Evolutionary conservation across 2,797 vertebrate species (phyloP).

Genomic region (Smutsia gigantea): DNA sequence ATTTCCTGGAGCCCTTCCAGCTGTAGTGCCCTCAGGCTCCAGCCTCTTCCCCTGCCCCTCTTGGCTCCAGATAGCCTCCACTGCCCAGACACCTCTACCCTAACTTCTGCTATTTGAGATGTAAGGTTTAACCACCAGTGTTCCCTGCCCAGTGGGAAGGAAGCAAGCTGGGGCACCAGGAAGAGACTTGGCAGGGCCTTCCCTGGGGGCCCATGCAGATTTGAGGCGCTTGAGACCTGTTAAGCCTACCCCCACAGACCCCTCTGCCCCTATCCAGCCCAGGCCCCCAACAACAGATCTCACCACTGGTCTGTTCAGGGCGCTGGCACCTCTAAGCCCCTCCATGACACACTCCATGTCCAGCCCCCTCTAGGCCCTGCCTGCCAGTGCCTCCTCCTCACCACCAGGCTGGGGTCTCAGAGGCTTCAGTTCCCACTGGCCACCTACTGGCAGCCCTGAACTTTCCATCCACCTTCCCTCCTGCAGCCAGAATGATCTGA

Average conservation of each 20-base stretch:
- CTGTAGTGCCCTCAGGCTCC: not conserved
- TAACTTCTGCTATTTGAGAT: not conserved
- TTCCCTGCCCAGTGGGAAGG: not conserved
- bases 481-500: not conserved
- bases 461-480: not conserved
- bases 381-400: not conserved
- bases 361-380: not conserved
- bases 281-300: not conserved
- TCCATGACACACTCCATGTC: rapidly evolving
- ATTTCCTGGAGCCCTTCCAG: not conserved
- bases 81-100: not conserved
- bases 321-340: too few species aligned
- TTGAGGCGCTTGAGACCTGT: not conserved
- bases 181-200: not conserved
- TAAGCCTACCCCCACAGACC: not conserved
- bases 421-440: not conserved
- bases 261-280: not conserved
- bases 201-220: not conserved
- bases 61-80: not conserved
- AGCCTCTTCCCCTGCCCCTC: not conserved
- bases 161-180: not conserved
- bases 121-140: not conserved
- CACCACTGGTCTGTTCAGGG: too few species aligned
- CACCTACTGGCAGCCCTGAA: not conserved
- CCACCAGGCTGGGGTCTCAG: too few species aligned